phyloP scores from a whole-genome alignment of 2,888 invertebrate genomes.

The Acrocyrtus sp. region DNA sequence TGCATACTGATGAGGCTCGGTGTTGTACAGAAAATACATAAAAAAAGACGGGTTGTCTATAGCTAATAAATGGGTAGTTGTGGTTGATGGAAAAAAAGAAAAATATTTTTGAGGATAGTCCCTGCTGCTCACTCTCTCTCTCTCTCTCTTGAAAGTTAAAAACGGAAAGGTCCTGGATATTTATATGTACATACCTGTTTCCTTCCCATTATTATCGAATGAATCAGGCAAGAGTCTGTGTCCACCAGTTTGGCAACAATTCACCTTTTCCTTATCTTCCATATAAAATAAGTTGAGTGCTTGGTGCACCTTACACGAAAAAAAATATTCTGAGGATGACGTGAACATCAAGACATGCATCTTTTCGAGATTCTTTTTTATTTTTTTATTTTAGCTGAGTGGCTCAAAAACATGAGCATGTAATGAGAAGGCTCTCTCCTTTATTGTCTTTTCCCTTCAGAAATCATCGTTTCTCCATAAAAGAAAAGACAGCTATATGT shows the following conservation, averaged over 20 bases:
- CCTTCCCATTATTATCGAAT: too few species aligned
- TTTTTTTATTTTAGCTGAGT: too few species aligned
- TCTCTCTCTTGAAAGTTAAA: neutral
- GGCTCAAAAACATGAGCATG: conserved; percentile 10
- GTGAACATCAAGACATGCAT: neutral
- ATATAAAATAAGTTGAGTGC: neutral
- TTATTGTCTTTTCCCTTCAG: conserved; percentile 5
- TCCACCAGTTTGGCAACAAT: too few species aligned
- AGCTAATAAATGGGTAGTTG: conserved; percentile 18
- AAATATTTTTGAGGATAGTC: conserved; percentile 5
- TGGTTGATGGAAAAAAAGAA: conserved; percentile 1
- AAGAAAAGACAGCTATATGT: too few species aligned
- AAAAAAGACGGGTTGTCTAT: conserved; percentile 10
- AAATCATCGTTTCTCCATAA: neutral
- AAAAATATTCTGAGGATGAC: too few species aligned
- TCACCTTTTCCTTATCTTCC: neutral
- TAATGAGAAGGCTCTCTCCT: conserved; percentile 28
- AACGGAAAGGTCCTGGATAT: too few species aligned
- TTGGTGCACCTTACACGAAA: too few species aligned
- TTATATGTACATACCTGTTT: too few species aligned
- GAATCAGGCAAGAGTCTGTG: too few species aligned
- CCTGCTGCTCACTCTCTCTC: neutral
- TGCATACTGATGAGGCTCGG: conserved; percentile 37
- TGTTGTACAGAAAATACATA: neutral
- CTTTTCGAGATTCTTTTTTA: too few species aligned